Evolutionary conservation across 1,140 invertebrate species (phyloP), one percentile per base, ranked within the genome.

Genomic region (Drosophila littoralis): DNA sequence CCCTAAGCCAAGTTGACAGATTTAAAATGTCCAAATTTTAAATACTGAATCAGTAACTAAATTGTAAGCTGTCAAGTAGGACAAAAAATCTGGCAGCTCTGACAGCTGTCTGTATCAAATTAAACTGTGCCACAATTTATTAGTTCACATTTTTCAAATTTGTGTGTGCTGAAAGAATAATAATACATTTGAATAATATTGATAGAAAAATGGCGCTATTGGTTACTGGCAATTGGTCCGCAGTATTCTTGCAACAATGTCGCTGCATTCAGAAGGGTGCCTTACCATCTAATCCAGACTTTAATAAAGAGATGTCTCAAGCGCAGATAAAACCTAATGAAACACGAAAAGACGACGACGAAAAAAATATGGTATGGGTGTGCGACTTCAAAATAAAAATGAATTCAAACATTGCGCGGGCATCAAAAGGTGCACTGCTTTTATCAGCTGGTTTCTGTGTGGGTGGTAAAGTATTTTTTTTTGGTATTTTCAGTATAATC

Each of bases 31-130:
- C 7, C 6, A 22, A 17, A 33, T 40, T 13, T 59, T 43, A 32
- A 54, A 63, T 63, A 54, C 58, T 63, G 6, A 36, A 45, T 35
- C 22, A n/a, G 28, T 69, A 52, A 52, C 42, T 46, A 13, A 28
- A 33, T 32, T 50, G 3, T 10, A 8, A 9, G 40, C 28, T 28
- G 6, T n/a, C 13, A 51, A 22, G n/a, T n/a, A n/a, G n/a, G n/a
- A n/a, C n/a, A 17, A 17, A 17, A 17, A 58, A 7, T 22, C 52
- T 63, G 67, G 67, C 58, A 70, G 22, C 58, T 13, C 48, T 63
- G 17, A 54, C 59, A 63, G 38, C 50, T 70, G 66, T 46, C 17
- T 17, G 7, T 32, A 9, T 45, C 12, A 45, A 9, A 13, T 43
- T 8, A 45, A 28, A 2, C n/a, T 58, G 12, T 45, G 28, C n/a